Percentiles rank a stretch among this genome's conserved stretches.
Evolutionary conservation across 2,888 invertebrate species (phyloP).

Genomic region (Electrophaes corylata): DNA sequence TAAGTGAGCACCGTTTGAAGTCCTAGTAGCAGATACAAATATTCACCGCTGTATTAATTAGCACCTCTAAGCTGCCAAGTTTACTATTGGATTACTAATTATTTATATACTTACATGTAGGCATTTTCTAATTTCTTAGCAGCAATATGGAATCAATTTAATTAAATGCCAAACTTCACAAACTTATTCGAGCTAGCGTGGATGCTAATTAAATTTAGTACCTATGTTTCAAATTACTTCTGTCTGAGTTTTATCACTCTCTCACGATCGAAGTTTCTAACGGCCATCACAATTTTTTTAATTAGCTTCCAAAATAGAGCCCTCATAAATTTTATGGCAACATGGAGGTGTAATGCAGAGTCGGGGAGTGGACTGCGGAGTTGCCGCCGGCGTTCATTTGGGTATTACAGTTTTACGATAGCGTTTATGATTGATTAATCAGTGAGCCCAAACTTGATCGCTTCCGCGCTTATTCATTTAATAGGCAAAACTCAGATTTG

Average conservation of each 20-base stretch:
- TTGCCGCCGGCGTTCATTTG: constrained; percentile 56
- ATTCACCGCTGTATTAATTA: constrained; percentile 7
- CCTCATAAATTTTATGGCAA: constrained; percentile 79
- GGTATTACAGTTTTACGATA: constrained; percentile 66
- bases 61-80: constrained; percentile 4
- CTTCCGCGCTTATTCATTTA: constrained; percentile 69
- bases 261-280: constrained; percentile 74
- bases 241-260: constrained; percentile 71
- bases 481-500: constrained; percentile 59
- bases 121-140: constrained; percentile 10
- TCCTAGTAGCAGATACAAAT: neutral
- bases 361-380: constrained; percentile 41
- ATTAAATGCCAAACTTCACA: constrained; percentile 34
- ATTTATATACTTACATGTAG: neutral
- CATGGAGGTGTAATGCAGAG: constrained; percentile 62
- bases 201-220: constrained; percentile 46
- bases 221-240: constrained; percentile 55
- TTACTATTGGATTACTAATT: constrained; percentile 11
- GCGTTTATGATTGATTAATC: constrained; percentile 74
- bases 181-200: constrained; percentile 35
- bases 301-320: constrained; percentile 79
- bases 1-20: neutral
- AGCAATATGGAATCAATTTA: constrained; percentile 32
- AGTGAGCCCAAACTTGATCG: constrained; percentile 65
- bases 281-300: constrained; percentile 73